phyloP scores from a whole-genome alignment of 2,888 invertebrate genomes.

The Rotaria macrura region DNA sequence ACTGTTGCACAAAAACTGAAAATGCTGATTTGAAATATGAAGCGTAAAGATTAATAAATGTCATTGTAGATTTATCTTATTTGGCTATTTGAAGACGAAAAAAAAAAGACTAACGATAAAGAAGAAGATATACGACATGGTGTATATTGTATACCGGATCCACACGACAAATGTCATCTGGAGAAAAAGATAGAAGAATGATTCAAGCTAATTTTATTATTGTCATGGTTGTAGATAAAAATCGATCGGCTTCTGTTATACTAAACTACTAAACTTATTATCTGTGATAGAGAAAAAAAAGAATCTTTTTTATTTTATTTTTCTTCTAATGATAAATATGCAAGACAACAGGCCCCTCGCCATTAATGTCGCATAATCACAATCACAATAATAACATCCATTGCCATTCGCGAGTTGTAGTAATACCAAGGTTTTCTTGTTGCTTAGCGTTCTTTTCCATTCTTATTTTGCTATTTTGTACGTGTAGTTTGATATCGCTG shows the following conservation, averaged over 20 bases:
- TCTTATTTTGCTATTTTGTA: conserved; percentile 8
- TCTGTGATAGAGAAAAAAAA: neutral
- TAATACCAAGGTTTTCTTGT: neutral
- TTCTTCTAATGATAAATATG: neutral
- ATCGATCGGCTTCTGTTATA: too few relatives aligned
- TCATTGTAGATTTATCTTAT: neutral
- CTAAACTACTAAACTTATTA: neutral
- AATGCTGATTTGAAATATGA: neutral
- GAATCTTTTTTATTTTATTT: neutral
- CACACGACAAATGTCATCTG: neutral
- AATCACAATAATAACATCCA: neutral
- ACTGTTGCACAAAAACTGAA: neutral
- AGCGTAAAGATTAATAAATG: neutral
- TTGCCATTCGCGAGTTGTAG: neutral
- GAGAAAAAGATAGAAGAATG: neutral
- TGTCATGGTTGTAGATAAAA: neutral
- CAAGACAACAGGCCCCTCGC: neutral
- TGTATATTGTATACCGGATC: neutral
- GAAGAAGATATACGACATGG: neutral
- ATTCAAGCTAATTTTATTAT: neutral
- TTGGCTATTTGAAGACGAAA: neutral
- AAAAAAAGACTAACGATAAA: neutral
- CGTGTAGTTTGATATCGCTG: neutral
- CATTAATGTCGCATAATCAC: neutral
- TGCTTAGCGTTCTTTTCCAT: neutral